Base-by-base conservation (phyloP, 1,140 invertebrate species). In the Calliphora vicina region DNA sequence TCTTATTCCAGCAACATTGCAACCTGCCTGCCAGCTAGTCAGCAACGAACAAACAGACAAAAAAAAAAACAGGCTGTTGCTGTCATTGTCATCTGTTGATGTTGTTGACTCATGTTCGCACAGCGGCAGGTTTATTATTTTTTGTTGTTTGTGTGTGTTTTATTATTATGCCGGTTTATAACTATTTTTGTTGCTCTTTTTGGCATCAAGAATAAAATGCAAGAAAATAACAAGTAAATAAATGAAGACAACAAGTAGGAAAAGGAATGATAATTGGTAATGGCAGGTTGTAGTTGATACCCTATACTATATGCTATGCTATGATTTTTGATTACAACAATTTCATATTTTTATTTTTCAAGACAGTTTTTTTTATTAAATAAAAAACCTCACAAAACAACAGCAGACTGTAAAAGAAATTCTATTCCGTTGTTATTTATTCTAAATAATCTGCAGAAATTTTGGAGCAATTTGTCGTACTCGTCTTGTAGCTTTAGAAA, bases 81-180 rank as follows among this genome's bases (percentile, higher is more conserved):
- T 67, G 57, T 67, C 57, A 67, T 67, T 67, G 57, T 67, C 57
- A 67, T 67, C 57, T 67, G 57, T 67, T 67, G 57, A 67, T 67
- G 57, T 67, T 67, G 57, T 67, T 67, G 57, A 67, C 57, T 67
- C 57, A 67, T 67, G 57, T 67, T 67, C 57, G 57, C 57, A 67
- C 57, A 67, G 57, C 57, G 17, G 57, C 57, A 67, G 57, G 57
- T 67, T 67, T 67, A 20, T 57, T 57, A 17, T 57, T n/a, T 50
- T 50, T 50, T n/a, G 10, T 17, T 57, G 13, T 15, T 15, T 35
- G 6, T 35, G 2, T n/a, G 2, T 35, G 6, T 35, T 8, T 35
- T 35, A 35, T 23, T 67, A 6, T 67, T 67, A 25, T 67, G 57
- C 20, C 20, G 20, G 20, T 67, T 35, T 35, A 35, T 35, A 35